phyloP scores from a whole-genome alignment of 2,113 vertebrate genomes.

The Puntigrus tetrazona region DNA sequence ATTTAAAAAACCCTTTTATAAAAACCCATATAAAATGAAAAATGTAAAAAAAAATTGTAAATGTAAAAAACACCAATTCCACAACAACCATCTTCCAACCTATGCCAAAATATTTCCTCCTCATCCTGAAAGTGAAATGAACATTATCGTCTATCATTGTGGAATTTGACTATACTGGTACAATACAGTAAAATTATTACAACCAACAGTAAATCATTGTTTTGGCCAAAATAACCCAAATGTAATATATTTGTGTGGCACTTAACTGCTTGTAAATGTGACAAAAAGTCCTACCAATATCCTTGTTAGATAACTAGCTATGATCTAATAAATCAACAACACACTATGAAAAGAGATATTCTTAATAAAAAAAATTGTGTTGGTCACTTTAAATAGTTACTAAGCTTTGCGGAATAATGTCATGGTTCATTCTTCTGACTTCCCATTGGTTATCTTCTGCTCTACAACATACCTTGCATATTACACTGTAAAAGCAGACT shows the following conservation, averaged over 20 bases:
- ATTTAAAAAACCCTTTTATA: too few species aligned
- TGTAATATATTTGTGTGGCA: neutral
- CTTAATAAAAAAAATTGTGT: neutral
- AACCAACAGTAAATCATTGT: neutral
- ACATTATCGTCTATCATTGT: neutral
- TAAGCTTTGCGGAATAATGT: neutral
- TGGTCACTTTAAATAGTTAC: neutral
- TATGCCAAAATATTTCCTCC: neutral
- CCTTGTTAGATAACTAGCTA: neutral
- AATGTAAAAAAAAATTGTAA: too few species aligned
- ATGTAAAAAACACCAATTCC: neutral
- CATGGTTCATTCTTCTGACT: neutral
- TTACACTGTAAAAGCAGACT: neutral
- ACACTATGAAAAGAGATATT: neutral
- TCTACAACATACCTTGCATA: neutral
- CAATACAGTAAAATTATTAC: neutral
- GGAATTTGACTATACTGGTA: neutral
- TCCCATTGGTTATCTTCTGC: neutral
- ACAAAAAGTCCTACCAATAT: neutral
- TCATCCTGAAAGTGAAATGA: neutral
- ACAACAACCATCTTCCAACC: neutral
- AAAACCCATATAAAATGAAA: too few species aligned
- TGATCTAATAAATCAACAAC: neutral
- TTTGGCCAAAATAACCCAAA: neutral
- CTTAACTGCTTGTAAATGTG: neutral